phyloP scores from a whole-genome alignment of 2,888 invertebrate species.

The Lycaena phlaeas region DNA sequence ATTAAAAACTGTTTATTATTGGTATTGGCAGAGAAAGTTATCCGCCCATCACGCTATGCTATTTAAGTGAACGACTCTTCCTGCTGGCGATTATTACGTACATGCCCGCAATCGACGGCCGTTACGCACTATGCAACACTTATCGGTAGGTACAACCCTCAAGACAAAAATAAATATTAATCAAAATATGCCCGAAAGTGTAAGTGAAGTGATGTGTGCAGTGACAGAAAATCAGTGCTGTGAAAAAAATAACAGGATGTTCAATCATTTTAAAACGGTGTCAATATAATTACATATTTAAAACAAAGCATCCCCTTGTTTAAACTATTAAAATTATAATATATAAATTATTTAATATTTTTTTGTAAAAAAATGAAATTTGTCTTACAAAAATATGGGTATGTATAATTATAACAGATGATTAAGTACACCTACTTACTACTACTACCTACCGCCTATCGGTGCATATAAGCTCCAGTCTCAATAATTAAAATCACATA shows the following conservation, averaged over 20 bases:
- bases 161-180: slow-evolving; percentile 14
- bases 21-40: slow-evolving; percentile 58
- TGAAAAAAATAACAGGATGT: slow-evolving; percentile 8
- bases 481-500: too few relatives aligned
- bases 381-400: too few relatives aligned
- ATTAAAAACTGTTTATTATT: slow-evolving; percentile 14
- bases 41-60: slow-evolving; percentile 54
- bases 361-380: too few relatives aligned
- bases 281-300: too few relatives aligned
- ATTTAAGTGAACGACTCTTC: slow-evolving; percentile 58
- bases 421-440: too few relatives aligned
- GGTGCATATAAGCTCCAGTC: too few relatives aligned
- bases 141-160: slow-evolving; percentile 57
- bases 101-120: slow-evolving; percentile 47
- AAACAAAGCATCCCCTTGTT: too few relatives aligned
- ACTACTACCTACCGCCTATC: too few relatives aligned
- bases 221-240: slow-evolving; percentile 21
- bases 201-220: slow-evolving; percentile 16
- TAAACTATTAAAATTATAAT: too few relatives aligned
- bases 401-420: too few relatives aligned
- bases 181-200: slow-evolving; percentile 27
- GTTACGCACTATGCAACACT: slow-evolving; percentile 60
- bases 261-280: too few relatives aligned
- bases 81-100: slow-evolving; percentile 50
- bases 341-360: too few relatives aligned